Percentiles rank a stretch among this genome's conserved stretches.
These are phyloP conservation scores for Rissa tridactyla DNA, from an alignment of 2,113 vertebrate species.

Conservation along the genomic window DNA sequence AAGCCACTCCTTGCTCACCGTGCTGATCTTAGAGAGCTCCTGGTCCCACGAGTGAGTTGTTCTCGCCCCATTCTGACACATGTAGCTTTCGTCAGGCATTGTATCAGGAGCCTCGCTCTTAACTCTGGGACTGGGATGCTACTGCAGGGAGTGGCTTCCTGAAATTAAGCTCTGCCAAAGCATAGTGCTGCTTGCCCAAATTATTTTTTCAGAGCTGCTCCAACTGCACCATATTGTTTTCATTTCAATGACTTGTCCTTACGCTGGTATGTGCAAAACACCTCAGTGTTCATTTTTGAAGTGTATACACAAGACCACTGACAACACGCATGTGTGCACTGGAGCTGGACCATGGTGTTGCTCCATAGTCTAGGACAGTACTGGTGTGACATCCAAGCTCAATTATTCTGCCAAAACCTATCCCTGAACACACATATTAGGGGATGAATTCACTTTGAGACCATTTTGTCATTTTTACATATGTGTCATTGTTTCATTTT, in stretches of 20 bases:
- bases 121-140: neutral
- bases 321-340: neutral
- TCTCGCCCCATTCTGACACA: neutral
- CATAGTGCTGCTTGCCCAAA: neutral
- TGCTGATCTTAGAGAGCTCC: neutral
- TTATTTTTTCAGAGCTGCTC: neutral
- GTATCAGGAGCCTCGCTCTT: neutral
- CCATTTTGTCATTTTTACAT: neutral
- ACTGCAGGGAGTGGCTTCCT: neutral
- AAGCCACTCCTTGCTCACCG: neutral
- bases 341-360: neutral
- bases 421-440: neutral
- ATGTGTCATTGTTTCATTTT: neutral
- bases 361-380: neutral
- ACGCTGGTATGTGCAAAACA: neutral
- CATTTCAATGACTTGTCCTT: neutral
- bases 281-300: neutral
- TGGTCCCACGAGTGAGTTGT: accelerated
- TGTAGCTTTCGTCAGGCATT: neutral
- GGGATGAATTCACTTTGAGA: neutral
- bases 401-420: neutral
- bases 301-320: neutral
- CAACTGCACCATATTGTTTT: neutral
- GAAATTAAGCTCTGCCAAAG: neutral
- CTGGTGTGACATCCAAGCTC: neutral